A percentile compares a stretch with the other conserved stretches of the same genome.
These are phyloP conservation scores for Helicoverpa zea DNA, from an alignment of 1,140 invertebrate species.

Conservation along the genomic window DNA sequence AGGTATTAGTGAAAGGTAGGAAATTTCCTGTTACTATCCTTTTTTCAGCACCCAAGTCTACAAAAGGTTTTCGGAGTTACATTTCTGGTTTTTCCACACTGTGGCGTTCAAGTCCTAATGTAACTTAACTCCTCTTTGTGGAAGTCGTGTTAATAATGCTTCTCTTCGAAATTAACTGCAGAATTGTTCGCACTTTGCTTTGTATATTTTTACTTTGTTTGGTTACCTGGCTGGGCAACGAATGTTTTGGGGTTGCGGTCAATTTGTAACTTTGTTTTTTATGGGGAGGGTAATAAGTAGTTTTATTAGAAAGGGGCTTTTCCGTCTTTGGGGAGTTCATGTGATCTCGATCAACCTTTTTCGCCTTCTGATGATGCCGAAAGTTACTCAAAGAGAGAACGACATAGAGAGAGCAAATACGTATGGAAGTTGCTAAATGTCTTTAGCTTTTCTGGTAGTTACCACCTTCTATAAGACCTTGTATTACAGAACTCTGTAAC, in stretches of 20 bases:
- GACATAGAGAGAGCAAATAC: no score
- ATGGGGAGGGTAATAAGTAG: background rate
- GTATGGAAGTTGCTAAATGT: no score
- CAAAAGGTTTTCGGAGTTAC: background rate
- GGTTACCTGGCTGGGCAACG: background rate
- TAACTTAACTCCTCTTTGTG: conserved; percentile 26
- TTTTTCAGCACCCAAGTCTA: no score
- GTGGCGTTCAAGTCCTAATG: background rate
- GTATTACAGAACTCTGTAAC: background rate
- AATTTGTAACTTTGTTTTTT: background rate
- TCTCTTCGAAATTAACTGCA: conserved; percentile 6
- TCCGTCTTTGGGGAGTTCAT: no score
- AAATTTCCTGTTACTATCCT: no score
- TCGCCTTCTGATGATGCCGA: no score
- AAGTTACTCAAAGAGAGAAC: no score
- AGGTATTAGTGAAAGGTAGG: no score
- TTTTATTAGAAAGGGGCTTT: no score
- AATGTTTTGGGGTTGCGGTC: background rate
- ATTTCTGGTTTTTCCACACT: background rate
- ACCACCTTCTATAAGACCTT: no score
- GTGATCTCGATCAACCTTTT: no score
- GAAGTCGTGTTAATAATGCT: conserved; percentile 35
- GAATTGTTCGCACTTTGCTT: conserved; percentile 7
- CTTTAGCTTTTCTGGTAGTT: no score
- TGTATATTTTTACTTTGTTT: conserved; percentile 15